These are phyloP conservation scores for Melolontha melolontha DNA, from an alignment of 2,888 invertebrate genomes.

Conservation along the genomic window DNA sequence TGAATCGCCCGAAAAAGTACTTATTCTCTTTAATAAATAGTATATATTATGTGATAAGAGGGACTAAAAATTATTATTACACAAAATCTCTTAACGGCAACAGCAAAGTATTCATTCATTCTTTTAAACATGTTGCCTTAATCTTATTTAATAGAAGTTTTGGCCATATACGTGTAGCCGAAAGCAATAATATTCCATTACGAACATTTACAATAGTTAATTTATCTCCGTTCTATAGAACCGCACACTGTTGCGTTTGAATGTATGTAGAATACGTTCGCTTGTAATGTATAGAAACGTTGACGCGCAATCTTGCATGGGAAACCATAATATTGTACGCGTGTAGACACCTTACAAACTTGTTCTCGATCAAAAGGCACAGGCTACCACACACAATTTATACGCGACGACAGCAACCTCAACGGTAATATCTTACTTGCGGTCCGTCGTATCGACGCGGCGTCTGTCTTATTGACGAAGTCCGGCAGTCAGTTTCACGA, in stretches of 20 bases:
- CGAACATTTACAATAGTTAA: slow-evolving; percentile 19
- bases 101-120: no score
- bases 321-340: slow-evolving; percentile 8
- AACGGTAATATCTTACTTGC: slow-evolving; percentile 40
- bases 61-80: no score
- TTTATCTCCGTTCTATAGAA: slow-evolving; percentile 16
- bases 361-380: slow-evolving; percentile 40
- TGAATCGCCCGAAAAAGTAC: no score
- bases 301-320: background rate
- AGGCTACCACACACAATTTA: slow-evolving; percentile 14
- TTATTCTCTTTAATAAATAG: no score
- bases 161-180: background rate
- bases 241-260: background rate
- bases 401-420: background rate
- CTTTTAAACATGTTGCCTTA: no score
- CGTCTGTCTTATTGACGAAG: slow-evolving; percentile 48
- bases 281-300: background rate
- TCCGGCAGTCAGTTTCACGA: slow-evolving; percentile 42
- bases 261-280: no score
- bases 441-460: slow-evolving; percentile 28
- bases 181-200: slow-evolving; percentile 21
- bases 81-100: no score
- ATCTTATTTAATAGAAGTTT: no score
- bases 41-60: no score
- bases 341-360: slow-evolving; percentile 34